A percentile compares a stretch with the other conserved stretches of the same genome.
phyloP scores from a whole-genome alignment of 2,113 vertebrate genomes.

The Stigmatopora nigra region DNA sequence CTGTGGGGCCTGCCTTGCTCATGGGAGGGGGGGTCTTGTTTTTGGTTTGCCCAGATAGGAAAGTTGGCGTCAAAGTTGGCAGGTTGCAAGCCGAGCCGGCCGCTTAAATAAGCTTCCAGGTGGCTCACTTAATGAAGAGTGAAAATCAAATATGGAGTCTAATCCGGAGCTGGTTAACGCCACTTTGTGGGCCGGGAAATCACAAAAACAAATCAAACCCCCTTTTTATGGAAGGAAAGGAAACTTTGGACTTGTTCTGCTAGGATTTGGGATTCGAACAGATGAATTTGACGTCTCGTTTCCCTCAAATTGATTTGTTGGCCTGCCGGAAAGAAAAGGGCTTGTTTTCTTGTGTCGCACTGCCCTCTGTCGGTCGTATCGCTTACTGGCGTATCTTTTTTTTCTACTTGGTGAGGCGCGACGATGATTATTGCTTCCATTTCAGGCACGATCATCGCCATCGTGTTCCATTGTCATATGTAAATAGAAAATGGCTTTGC shows the following conservation, averaged over 20 bases:
- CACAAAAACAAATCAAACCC: constrained; percentile 43
- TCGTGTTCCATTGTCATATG: too few species aligned
- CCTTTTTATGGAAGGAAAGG: too few species aligned
- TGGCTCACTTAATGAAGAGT: constrained; percentile 80
- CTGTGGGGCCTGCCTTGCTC: too few species aligned
- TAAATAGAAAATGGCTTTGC: too few species aligned
- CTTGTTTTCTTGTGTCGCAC: constrained; percentile 19
- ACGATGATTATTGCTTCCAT: too few species aligned
- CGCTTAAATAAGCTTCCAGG: constrained; percentile 78
- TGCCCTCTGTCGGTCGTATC: constrained; percentile 60
- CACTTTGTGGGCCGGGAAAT: constrained; percentile 73
- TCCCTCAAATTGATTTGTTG: neutral
- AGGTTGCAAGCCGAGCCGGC: constrained; percentile 72
- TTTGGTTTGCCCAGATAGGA: constrained; percentile 23
- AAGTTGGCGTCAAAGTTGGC: constrained; percentile 72
- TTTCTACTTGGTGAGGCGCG: too few species aligned
- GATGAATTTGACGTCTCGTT: neutral
- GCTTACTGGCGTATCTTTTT: neutral
- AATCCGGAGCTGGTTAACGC: constrained; percentile 74
- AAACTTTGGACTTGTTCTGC: too few species aligned
- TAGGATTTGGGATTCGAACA: neutral
- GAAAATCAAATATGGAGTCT: constrained; percentile 77
- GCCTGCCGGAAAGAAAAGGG: neutral
- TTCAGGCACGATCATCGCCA: too few species aligned
- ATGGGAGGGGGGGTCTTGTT: too few species aligned